Evolutionary conservation across 2,797 vertebrate genomes (phyloP).

Genomic region (Acanthurus leucopareius): DNA sequence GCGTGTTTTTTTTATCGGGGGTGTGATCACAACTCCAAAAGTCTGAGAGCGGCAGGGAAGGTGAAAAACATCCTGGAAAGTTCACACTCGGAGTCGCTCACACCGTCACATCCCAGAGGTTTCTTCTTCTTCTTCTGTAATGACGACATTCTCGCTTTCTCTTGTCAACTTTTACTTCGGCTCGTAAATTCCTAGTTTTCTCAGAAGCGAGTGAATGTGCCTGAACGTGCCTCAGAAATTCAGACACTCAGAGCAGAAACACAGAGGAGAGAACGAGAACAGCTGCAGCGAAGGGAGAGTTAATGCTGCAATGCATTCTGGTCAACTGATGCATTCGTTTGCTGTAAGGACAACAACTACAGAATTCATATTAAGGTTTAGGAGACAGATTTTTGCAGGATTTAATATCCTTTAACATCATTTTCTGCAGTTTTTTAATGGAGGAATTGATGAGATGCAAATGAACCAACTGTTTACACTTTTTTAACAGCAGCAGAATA

Average conservation of each 20-base stretch:
- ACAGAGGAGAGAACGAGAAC: not conserved
- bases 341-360: not conserved
- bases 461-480: not conserved
- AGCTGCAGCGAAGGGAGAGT: not conserved
- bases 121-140: not conserved
- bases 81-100: not conserved
- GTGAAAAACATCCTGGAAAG: not conserved
- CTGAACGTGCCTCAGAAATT: constrained; percentile 2
- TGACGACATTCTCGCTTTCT: too few relatives aligned
- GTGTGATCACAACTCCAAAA: not conserved
- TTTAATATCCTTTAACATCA: not conserved
- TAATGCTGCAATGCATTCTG: not conserved
- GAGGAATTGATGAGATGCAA: not conserved
- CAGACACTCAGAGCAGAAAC: not conserved
- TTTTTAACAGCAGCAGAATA: not conserved
- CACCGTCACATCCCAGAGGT: not conserved
- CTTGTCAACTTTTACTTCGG: not conserved
- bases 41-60: not conserved
- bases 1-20: too few relatives aligned
- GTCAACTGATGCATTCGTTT: accelerated
- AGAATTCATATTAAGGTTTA: too few relatives aligned
- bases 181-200: constrained; percentile 17
- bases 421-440: not conserved
- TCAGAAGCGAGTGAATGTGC: constrained; percentile 1
- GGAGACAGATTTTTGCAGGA: too few relatives aligned